phyloP scores from a whole-genome alignment of 2,797 vertebrate species.

The Tamandua tetradactyla region DNA sequence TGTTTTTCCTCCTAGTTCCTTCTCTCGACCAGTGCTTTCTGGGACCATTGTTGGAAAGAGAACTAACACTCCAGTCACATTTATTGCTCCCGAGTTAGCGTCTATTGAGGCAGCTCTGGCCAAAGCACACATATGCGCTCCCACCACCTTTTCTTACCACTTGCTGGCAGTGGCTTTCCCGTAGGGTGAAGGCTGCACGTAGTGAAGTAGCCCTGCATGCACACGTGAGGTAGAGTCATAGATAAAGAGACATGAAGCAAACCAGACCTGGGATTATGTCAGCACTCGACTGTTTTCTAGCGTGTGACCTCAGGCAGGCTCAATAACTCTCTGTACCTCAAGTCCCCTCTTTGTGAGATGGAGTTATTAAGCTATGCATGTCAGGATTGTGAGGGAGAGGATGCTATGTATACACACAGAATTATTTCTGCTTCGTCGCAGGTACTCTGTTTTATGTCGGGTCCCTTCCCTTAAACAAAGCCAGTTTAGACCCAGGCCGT shows the following conservation, averaged over 20 bases:
- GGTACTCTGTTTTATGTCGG: neutral
- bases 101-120: neutral
- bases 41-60: constrained; percentile 32
- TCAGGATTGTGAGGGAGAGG: neutral
- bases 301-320: neutral
- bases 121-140: neutral
- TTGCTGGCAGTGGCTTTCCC: neutral
- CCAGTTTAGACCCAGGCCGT: neutral
- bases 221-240: neutral
- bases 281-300: neutral
- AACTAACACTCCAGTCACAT: neutral
- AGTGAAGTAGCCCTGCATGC: neutral
- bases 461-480: neutral
- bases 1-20: constrained; percentile 39
- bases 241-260: neutral
- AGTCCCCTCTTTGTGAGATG: neutral
- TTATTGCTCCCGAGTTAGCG: neutral
- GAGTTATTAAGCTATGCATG: neutral
- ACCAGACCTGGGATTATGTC: neutral
- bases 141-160: neutral
- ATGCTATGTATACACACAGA: neutral
- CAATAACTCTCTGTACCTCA: neutral
- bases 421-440: neutral
- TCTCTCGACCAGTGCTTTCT: neutral
- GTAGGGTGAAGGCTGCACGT: neutral